A percentile compares a stretch with the other conserved stretches of the same genome.
Conservation (phyloP, 2,797 vertebrate species). For the Pyrrhura leucotis region DNA sequence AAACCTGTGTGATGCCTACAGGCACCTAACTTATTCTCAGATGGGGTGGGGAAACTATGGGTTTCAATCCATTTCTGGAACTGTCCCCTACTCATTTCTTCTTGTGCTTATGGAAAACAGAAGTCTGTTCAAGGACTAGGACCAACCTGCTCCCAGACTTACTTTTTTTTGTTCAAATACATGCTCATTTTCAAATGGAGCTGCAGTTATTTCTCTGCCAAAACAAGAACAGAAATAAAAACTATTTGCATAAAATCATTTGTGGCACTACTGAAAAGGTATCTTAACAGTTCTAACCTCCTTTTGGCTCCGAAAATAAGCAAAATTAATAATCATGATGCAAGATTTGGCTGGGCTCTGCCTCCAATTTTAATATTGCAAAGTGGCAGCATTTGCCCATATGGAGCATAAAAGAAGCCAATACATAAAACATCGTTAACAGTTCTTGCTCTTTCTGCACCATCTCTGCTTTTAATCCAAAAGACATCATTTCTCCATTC, state of each 20-base stretch:
- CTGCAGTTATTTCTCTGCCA: not conserved
- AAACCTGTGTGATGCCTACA: not conserved
- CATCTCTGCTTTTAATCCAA: slow-evolving; percentile 14
- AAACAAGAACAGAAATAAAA: not conserved
- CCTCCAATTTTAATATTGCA: not conserved
- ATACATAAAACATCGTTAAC: not conserved
- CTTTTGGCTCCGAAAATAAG: not conserved
- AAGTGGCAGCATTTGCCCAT: slow-evolving; percentile 8
- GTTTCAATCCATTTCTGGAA: not conserved
- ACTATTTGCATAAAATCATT: not conserved
- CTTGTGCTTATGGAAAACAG: not conserved
- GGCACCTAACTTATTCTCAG: not conserved
- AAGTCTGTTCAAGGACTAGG: not conserved
- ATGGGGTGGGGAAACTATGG: not conserved
- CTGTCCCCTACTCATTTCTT: not conserved
- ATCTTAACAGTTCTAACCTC: not conserved
- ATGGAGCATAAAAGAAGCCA: slow-evolving; percentile 5
- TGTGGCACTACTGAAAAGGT: not conserved
- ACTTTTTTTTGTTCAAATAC: not conserved
- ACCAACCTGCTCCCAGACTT: not conserved
- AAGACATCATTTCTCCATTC: not conserved
- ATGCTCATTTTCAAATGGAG: not conserved
- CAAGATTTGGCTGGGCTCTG: not conserved
- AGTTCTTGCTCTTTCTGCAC: slow-evolving; percentile 33
- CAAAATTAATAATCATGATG: slow-evolving; percentile 18